A percentile compares a stretch with the other conserved stretches of the same genome.
Conservation (phyloP, 2,888 invertebrate species). For the Tachina lurida region DNA sequence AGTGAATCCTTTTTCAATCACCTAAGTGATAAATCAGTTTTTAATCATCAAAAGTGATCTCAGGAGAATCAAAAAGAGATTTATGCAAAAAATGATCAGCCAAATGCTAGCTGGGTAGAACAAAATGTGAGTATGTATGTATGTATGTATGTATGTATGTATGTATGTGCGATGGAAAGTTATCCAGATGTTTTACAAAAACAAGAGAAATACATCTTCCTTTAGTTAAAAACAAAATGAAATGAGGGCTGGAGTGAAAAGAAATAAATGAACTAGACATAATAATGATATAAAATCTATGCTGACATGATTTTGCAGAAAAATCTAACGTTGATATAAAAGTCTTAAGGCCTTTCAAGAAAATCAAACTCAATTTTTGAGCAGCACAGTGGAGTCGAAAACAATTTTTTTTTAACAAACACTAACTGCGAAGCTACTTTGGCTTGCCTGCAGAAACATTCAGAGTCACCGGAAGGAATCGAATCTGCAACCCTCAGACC, state of each 20-base stretch:
- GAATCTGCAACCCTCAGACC: no score
- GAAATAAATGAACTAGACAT: slow-evolving; percentile 33
- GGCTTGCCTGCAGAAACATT: no score
- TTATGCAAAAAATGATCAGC: no score
- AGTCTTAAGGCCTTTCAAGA: slow-evolving; percentile 55
- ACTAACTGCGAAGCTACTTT: not conserved
- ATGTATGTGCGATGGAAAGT: slow-evolving; percentile 46
- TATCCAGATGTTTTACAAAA: slow-evolving; percentile 57
- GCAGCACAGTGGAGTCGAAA: not conserved
- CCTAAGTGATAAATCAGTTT: no score
- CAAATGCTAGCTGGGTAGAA: no score
- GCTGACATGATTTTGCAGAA: slow-evolving; percentile 80
- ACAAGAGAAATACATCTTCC: not conserved
- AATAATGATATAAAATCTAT: slow-evolving; percentile 77
- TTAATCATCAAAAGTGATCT: no score
- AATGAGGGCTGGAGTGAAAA: not conserved
- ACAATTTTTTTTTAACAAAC: not conserved
- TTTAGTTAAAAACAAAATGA: not conserved
- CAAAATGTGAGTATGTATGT: slow-evolving; percentile 12
- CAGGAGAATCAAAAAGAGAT: no score
- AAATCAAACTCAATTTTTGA: slow-evolving; percentile 71
- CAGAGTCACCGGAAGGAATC: no score
- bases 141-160: not conserved
- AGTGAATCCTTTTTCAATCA: no score
- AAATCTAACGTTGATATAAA: slow-evolving; percentile 68